Conservation (phyloP, 2,888 invertebrate species). For the Lithosia quadra region DNA sequence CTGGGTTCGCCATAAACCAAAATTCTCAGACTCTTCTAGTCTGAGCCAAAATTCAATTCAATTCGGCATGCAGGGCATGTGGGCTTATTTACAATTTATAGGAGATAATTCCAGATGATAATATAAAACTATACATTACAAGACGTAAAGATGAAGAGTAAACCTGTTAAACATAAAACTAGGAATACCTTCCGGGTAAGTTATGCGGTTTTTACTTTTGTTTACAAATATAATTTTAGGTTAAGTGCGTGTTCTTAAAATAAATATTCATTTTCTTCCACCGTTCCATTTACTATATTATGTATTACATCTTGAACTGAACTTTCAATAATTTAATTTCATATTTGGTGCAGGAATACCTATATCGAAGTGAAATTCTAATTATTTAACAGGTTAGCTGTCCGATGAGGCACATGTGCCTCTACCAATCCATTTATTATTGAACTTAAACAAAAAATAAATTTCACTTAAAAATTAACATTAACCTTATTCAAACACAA, state of each 20-base stretch:
- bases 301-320: not conserved
- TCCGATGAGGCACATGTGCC: too few species aligned
- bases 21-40: too few species aligned
- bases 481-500: too few species aligned
- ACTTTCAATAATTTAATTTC: not conserved
- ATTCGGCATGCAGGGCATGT: constrained; percentile 49
- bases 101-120: constrained; percentile 17
- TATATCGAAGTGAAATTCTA: too few species aligned
- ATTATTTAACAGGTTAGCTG: too few species aligned
- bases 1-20: too few species aligned
- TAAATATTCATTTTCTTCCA: not conserved
- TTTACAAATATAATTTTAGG: constrained; percentile 45
- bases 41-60: too few species aligned
- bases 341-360: not conserved
- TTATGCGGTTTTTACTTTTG: constrained; percentile 19
- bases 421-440: too few species aligned
- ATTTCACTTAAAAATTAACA: too few species aligned
- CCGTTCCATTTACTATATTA: not conserved
- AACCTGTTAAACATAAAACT: constrained; percentile 91
- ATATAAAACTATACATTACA: constrained; percentile 21
- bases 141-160: constrained; percentile 88
- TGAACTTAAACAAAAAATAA: too few species aligned
- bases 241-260: constrained; percentile 42
- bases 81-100: constrained; percentile 51
- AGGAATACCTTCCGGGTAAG: constrained; percentile 93